These are phyloP conservation scores for Gymnarchus niloticus DNA, from an alignment of 2,113 vertebrate genomes.

Conservation along the genomic window DNA sequence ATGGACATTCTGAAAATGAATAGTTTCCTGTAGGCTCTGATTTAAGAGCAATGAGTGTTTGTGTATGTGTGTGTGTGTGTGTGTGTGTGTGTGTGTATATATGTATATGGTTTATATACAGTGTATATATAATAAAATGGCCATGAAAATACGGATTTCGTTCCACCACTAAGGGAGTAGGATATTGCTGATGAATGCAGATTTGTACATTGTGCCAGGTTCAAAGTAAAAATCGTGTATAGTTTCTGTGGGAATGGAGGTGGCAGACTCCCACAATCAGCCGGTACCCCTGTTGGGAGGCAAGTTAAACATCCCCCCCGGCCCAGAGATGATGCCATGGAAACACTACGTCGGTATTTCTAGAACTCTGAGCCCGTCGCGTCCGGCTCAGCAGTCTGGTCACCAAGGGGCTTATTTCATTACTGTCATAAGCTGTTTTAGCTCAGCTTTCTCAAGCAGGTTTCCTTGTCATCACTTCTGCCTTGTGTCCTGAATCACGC, in stretches of 20 bases:
- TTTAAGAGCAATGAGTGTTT: neutral
- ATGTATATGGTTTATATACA: no score
- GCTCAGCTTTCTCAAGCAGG: slow-evolving; percentile 1
- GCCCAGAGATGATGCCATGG: slow-evolving; percentile 33
- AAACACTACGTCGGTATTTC: slow-evolving; percentile 28
- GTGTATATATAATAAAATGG: no score
- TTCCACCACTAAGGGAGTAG: neutral
- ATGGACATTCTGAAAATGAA: neutral
- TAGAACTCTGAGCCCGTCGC: neutral
- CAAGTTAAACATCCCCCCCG: slow-evolving; percentile 10
- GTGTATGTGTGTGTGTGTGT: no score
- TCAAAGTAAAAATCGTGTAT: neutral
- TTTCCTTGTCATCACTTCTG: neutral
- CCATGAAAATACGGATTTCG: neutral
- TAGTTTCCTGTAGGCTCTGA: neutral
- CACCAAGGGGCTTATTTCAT: slow-evolving; percentile 28
- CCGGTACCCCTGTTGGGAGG: slow-evolving; percentile 22
- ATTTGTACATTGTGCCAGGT: neutral
- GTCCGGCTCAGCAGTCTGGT: slow-evolving; percentile 10
- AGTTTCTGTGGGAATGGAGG: slow-evolving; percentile 33
- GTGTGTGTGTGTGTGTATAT: no score
- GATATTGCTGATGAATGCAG: neutral
- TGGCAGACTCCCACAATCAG: slow-evolving; percentile 32
- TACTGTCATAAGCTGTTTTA: slow-evolving; percentile 26
- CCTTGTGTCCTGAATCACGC: neutral